Base-by-base conservation (phyloP, 2,888 invertebrate species). In the Didymodactylos carnosus region DNA sequence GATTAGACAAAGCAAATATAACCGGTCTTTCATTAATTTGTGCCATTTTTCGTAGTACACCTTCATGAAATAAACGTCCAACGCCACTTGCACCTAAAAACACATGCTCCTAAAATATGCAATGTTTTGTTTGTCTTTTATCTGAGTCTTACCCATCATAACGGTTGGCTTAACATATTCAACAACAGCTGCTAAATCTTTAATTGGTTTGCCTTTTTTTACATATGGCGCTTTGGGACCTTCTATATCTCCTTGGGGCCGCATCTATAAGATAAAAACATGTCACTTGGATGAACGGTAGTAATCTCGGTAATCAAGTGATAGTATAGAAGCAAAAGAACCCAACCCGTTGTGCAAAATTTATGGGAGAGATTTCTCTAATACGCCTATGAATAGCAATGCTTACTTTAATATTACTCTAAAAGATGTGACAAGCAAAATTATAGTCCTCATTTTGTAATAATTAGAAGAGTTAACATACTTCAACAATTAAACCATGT, bases 1-100 rank as follows among this genome's bases (percentile, higher is more conserved):
- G 98, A 86, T 98, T 98, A 82, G 62, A 94, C 70, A 98, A 87
- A 19, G 98, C 97, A 84, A 98, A 98, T 79, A 98, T 91, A 76
- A 99, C 89, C 2, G 98, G 98, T 73, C 87, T 86, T 27, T 89
- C 87, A 84, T 93, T 92, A 81, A 88, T 87, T 72, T 86, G 86
- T 19, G 87, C 92, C 95, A 99, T 94, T 80, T 88, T 87, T 79
- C 87, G 86, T 73, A 99, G 86, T 79, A 98, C 91, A 78, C 89
- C 88, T 27, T 88, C 84, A 0, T 91, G 94, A 85, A 98, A 98
- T 19, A 93, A 94, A 71, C 93, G 93, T 40, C 90, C 89, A 76
- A 92, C 88, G 0, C 95, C 95, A 25, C 95, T 90, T 72, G 95
- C 97, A 73, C 92, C 94, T 62, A 35, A 62, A 62, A 0, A 35